Evolutionary conservation across 2,113 vertebrate species (phyloP).

Genomic region (Pogonocichla stellata): DNA sequence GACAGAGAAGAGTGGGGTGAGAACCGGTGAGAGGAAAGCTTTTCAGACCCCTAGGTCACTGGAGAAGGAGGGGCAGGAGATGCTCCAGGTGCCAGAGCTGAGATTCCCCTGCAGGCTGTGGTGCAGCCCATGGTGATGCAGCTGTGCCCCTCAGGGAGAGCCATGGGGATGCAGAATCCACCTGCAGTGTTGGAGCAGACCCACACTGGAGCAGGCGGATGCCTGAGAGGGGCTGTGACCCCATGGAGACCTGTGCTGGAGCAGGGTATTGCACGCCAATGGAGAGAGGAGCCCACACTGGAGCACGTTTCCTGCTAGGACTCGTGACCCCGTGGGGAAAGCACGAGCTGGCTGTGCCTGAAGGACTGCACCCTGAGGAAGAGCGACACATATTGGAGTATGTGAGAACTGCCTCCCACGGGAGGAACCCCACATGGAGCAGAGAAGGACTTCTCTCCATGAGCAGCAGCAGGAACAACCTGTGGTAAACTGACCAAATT

Average conservation of each 20-base stretch:
- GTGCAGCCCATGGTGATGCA: neutral
- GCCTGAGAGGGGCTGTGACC: neutral
- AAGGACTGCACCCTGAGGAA: neutral
- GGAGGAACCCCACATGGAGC: neutral
- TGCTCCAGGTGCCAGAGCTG: neutral
- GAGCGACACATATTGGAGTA: neutral
- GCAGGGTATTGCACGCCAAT: neutral
- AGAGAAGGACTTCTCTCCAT: neutral
- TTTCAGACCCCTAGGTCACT: neutral
- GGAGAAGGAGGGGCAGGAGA: neutral
- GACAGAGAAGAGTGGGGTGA: accelerated
- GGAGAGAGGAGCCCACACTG: neutral
- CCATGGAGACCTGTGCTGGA: neutral
- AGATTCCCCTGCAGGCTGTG: accelerated
- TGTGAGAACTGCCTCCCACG: neutral
- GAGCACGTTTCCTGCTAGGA: neutral
- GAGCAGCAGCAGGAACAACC: neutral
- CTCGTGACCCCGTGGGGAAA: neutral
- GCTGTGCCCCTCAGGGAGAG: neutral
- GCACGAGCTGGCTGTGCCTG: neutral
- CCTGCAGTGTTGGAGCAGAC: neutral
- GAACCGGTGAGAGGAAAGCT: neutral
- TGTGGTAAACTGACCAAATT: neutral
- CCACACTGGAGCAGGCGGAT: neutral
- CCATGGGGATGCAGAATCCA: neutral